Evolutionary conservation across 2,888 invertebrate genomes (phyloP), one percentile per base, ranked within the genome.

Genomic region (Punctoribates punctum): DNA sequence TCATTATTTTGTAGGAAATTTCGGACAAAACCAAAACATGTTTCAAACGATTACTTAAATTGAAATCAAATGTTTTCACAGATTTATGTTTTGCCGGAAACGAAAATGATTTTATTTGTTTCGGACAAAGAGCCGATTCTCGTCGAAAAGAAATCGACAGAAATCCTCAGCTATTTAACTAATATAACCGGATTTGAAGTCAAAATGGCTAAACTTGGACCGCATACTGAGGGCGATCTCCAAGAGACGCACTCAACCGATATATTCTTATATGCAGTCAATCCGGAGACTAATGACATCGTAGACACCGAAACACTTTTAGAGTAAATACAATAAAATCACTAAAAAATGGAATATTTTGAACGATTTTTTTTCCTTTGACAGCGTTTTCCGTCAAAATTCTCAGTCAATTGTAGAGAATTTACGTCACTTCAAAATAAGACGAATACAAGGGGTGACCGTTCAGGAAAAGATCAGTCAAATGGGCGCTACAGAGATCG

Each of bases 261-360:
- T 81, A 88, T 93, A 85, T 93, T 91, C 81, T 87, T 94, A 77
- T 94, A 93, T 82, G 93, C 91, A 1, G 90, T 94, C 25, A 92
- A 93, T 85, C 91, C 91, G 0, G 86, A 89, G 80, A 88, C 91
- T 6, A 93, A 93, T 82, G 88, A 90, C 0, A 89, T 94, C 76
- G 88, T 93, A 67, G 91, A 92, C 82, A 91, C 91, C 88, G 90
- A 91, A 73, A 77, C 78, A 29, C 65, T 82, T 15, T 70, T 81
- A 13, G 79, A 79, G 81, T 81, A 79, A 4, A 34, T 4, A 34
- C 34, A 34, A 6, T 34, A 34, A 34, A 34, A 4, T 34, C 8
- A 34, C 34, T 6, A 57, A 42, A 25, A 11, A 17, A 34, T 25
- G 20, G 27, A 51, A 60, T 20, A 29, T n/a, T 17, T 34, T 13